Conservation (phyloP, 2,888 invertebrate genomes). For the Pristionchus mayeri region DNA sequence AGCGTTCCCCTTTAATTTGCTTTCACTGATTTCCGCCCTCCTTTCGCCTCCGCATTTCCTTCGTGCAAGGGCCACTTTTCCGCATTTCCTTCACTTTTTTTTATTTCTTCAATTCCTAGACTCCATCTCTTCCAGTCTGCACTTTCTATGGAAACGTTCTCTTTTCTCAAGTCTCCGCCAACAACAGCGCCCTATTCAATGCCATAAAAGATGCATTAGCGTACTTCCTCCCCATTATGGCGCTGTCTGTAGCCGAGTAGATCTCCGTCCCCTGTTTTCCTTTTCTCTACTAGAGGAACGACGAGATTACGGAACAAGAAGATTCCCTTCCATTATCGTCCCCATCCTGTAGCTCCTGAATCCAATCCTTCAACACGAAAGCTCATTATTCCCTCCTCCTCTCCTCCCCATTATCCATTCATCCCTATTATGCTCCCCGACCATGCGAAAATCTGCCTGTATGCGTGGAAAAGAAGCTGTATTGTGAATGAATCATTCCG, state of each 20-base stretch:
- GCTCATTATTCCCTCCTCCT: slow-evolving; percentile 28
- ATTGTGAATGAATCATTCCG: neutral
- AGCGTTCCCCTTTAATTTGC: neutral
- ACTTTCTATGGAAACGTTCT: neutral
- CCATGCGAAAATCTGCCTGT: neutral
- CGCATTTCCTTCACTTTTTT: neutral
- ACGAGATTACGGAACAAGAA: neutral
- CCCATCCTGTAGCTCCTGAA: neutral
- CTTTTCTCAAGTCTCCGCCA: neutral
- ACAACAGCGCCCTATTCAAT: too few species aligned
- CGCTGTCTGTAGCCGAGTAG: neutral
- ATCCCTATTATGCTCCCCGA: neutral
- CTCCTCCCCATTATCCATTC: neutral
- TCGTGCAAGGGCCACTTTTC: neutral
- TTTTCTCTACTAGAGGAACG: neutral
- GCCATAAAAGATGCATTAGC: neutral
- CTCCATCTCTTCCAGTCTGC: neutral
- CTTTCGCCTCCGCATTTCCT: neutral
- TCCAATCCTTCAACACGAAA: neutral
- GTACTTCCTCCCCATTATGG: neutral
- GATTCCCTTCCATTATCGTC: neutral
- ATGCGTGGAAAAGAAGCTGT: neutral
- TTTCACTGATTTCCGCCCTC: neutral
- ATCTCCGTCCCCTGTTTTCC: neutral
- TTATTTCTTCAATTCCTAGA: neutral